A percentile compares a stretch with the other conserved stretches of the same genome.
Evolutionary conservation across 2,888 invertebrate genomes (phyloP).

Genomic region (Dolomedes plantarius): DNA sequence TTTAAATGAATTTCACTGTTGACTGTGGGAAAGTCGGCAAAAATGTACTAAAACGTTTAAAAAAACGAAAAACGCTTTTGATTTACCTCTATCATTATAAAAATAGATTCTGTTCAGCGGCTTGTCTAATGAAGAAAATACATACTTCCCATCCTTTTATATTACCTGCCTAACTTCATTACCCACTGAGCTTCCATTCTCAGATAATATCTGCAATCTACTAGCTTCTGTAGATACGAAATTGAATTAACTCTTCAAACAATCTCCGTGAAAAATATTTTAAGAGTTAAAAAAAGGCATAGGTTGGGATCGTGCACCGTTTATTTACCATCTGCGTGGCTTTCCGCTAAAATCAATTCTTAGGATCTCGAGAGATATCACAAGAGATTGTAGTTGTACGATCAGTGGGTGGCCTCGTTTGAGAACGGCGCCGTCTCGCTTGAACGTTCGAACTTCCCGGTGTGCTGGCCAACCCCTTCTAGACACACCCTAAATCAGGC

Average conservation of each 20-base stretch:
- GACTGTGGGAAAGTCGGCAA: too few relatives aligned
- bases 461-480: constrained; percentile 1
- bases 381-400: not conserved
- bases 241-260: constrained; percentile 9
- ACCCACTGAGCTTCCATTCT: too few relatives aligned
- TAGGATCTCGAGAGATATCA: not conserved
- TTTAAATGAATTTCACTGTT: too few relatives aligned
- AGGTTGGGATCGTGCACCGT: not conserved
- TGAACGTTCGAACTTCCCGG: not conserved
- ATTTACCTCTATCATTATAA: too few relatives aligned
- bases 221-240: not conserved
- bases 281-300: too few relatives aligned
- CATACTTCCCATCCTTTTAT: too few relatives aligned
- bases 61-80: too few relatives aligned
- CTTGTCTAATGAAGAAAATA: too few relatives aligned
- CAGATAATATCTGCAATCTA: not conserved
- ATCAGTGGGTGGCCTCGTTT: constrained; percentile 50
- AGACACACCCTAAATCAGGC: not conserved
- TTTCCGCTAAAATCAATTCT: not conserved
- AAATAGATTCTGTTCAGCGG: too few relatives aligned
- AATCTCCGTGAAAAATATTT: not conserved
- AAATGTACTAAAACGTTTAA: too few relatives aligned
- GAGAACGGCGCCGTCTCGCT: constrained; percentile 21
- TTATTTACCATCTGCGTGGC: not conserved
- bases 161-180: too few relatives aligned